These are phyloP conservation scores for Sarcophaga bullata DNA, from an alignment of 1,140 invertebrate species.

Conservation along the genomic window DNA sequence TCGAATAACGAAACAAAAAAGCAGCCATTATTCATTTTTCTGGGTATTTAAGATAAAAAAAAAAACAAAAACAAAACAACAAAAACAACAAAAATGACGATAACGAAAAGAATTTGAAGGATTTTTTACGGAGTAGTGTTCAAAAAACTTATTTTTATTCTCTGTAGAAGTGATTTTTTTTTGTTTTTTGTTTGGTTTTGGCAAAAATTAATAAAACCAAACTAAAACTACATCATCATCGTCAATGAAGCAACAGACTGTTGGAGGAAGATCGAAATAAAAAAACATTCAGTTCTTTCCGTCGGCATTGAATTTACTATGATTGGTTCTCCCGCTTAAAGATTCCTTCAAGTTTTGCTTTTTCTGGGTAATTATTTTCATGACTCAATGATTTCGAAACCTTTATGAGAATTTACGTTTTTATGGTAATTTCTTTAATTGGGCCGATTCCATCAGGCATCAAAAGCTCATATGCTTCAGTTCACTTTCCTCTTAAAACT, in stretches of 20 bases:
- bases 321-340: not conserved
- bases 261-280: not conserved
- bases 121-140: too few species aligned
- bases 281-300: not conserved
- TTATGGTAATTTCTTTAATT: not conserved
- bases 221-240: not conserved
- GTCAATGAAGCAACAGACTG: conserved; percentile 7
- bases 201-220: not conserved
- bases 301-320: not conserved
- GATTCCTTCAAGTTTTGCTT: too few species aligned
- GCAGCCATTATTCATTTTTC: conserved; percentile 62
- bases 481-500: conserved; percentile 9
- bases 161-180: too few species aligned
- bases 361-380: not conserved
- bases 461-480: conserved; percentile 46
- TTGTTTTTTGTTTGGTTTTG: not conserved
- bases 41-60: conserved; percentile 35
- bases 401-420: not conserved
- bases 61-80: not conserved
- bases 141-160: too few species aligned
- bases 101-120: too few species aligned
- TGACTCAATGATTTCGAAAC: not conserved
- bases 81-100: too few species aligned
- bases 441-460: conserved; percentile 34
- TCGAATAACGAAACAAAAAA: conserved; percentile 31